Conservation (phyloP, 2,888 invertebrate genomes). For the Callimorpha dominula region DNA sequence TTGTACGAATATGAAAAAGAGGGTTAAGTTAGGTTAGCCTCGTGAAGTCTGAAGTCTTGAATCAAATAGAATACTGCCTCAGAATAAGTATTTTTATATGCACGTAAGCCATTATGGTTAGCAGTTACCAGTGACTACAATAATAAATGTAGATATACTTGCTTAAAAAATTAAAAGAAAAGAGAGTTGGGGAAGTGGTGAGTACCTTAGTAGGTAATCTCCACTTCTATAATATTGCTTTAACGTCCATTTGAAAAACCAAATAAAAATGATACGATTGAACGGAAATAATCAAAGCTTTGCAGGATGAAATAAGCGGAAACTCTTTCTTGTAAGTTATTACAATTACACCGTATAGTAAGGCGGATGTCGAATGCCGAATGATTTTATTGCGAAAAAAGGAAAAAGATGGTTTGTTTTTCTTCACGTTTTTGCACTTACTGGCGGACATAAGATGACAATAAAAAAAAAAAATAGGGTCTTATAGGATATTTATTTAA, state of each 20-base stretch:
- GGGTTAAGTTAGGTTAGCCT: conserved; percentile 14
- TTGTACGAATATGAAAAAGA: conserved; percentile 18
- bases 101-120: no score
- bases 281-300: neutral
- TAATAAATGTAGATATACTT: no score
- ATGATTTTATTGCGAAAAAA: neutral
- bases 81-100: no score
- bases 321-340: conserved; percentile 2
- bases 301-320: neutral
- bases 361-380: neutral
- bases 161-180: no score
- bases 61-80: neutral
- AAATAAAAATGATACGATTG: conserved; percentile 1
- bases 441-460: neutral
- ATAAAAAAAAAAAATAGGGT: neutral
- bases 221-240: neutral
- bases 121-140: no score
- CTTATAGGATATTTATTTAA: neutral
- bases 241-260: neutral
- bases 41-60: neutral
- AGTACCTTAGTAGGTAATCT: no score
- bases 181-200: no score
- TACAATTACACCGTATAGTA: neutral
- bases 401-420: neutral
- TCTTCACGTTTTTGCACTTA: neutral